Percentiles rank a stretch among this genome's conserved stretches.
Evolutionary conservation across 2,113 vertebrate species (phyloP).

Genomic region (Anas platyrhynchos): DNA sequence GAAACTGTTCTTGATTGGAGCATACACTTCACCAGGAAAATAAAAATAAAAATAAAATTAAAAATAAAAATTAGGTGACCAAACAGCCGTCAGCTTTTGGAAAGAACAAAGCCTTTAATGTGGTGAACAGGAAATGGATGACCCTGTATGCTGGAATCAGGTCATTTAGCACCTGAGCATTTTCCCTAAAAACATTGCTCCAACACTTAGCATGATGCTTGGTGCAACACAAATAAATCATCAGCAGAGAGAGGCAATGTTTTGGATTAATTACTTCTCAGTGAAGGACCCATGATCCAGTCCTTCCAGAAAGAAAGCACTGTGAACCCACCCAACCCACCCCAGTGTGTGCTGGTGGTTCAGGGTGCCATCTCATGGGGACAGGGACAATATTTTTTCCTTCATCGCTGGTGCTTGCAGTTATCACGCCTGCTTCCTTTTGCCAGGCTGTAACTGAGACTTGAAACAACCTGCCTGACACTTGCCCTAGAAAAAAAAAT

Average conservation of each 20-base stretch:
- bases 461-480: background rate
- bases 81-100: background rate
- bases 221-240: background rate
- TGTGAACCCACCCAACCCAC: background rate
- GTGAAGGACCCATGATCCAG: background rate
- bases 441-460: background rate
- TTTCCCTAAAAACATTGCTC: background rate
- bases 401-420: background rate
- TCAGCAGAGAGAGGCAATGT: background rate
- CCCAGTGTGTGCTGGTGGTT: background rate
- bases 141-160: background rate
- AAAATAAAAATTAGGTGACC: background rate
- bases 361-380: conserved; percentile 25
- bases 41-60: background rate
- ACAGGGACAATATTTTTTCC: background rate
- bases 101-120: background rate
- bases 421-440: background rate
- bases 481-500: background rate
- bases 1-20: background rate
- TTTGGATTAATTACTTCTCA: background rate
- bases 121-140: background rate
- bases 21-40: background rate
- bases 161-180: background rate
- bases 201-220: background rate
- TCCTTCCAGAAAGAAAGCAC: background rate